These are phyloP conservation scores for Oreochromis tanganicae DNA, from an alignment of 2,113 vertebrate species.

Conservation along the genomic window DNA sequence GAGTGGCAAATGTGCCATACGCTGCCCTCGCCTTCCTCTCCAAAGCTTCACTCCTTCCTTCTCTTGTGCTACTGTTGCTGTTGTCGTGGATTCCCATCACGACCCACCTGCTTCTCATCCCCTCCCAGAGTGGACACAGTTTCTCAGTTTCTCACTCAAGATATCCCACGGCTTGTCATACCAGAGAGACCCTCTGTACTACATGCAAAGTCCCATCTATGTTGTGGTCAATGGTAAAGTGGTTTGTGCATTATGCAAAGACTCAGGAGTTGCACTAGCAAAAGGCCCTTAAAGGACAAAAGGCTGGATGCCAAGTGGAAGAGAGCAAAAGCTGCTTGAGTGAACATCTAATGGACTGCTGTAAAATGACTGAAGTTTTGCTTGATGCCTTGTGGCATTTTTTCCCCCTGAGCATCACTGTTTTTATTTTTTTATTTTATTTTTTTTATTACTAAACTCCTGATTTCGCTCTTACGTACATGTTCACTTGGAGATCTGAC, in stretches of 20 bases:
- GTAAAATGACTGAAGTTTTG: slow-evolving; percentile 18
- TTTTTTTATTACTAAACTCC: slow-evolving; percentile 31
- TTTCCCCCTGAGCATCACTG: slow-evolving; percentile 9
- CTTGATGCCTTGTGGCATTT: slow-evolving; percentile 1
- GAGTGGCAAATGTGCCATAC: slow-evolving; percentile 1
- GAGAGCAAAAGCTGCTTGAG: background rate
- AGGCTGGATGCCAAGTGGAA: background rate
- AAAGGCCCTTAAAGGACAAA: background rate
- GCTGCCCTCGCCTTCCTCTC: background rate
- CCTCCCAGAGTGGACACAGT: background rate
- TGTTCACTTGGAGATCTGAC: slow-evolving; percentile 9
- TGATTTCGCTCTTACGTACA: slow-evolving; percentile 18
- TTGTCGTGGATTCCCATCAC: slow-evolving; percentile 12
- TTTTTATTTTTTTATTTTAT: background rate
- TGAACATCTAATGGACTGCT: slow-evolving; percentile 30
- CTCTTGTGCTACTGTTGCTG: background rate
- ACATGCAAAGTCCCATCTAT: background rate
- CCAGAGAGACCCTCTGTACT: background rate
- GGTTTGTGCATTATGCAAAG: slow-evolving; percentile 12
- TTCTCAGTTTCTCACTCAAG: background rate
- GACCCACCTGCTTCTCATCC: background rate
- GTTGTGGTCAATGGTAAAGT: slow-evolving; percentile 19
- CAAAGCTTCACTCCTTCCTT: background rate
- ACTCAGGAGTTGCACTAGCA: background rate
- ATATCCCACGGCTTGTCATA: background rate